Conservation (phyloP, 2,888 invertebrate genomes). For the Eulithis testata region DNA sequence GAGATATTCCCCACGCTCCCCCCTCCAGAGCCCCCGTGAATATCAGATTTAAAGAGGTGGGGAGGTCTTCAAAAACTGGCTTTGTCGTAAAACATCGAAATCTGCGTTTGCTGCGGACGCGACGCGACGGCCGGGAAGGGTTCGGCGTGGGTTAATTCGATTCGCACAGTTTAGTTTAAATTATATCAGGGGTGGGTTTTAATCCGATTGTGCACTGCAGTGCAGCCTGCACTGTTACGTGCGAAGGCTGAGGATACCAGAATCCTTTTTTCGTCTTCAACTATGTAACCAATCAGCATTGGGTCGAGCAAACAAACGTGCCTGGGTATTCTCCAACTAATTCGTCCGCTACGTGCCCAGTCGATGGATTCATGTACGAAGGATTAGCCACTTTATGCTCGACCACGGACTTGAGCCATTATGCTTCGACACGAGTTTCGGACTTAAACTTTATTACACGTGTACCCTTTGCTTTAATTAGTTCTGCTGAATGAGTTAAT, state of each 20-base stretch:
- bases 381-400: slow-evolving; percentile 62
- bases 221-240: slow-evolving; percentile 38
- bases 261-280: slow-evolving; percentile 1
- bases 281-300: slow-evolving; percentile 31
- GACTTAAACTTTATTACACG: slow-evolving; percentile 26
- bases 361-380: slow-evolving; percentile 47
- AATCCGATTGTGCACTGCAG: slow-evolving; percentile 48
- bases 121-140: slow-evolving; percentile 44
- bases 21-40: slow-evolving; percentile 45
- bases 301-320: slow-evolving; percentile 55
- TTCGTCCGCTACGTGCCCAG: slow-evolving; percentile 54
- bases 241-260: slow-evolving; percentile 41
- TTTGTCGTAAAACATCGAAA: slow-evolving; percentile 68
- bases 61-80: slow-evolving; percentile 56
- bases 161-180: slow-evolving; percentile 81
- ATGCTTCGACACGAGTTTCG: slow-evolving; percentile 54
- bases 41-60: slow-evolving; percentile 48
- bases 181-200: slow-evolving; percentile 72
- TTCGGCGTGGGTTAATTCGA: slow-evolving; percentile 67
- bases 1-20: slow-evolving; percentile 59
- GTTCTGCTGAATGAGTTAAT: slow-evolving; percentile 24
- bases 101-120: slow-evolving; percentile 60
- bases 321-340: slow-evolving; percentile 47
- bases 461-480: slow-evolving; percentile 21
- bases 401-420: slow-evolving; percentile 55